A percentile compares a stretch with the other conserved stretches of the same genome.
Conservation (phyloP, 2,888 invertebrate genomes). For the Tethea ocularis region DNA sequence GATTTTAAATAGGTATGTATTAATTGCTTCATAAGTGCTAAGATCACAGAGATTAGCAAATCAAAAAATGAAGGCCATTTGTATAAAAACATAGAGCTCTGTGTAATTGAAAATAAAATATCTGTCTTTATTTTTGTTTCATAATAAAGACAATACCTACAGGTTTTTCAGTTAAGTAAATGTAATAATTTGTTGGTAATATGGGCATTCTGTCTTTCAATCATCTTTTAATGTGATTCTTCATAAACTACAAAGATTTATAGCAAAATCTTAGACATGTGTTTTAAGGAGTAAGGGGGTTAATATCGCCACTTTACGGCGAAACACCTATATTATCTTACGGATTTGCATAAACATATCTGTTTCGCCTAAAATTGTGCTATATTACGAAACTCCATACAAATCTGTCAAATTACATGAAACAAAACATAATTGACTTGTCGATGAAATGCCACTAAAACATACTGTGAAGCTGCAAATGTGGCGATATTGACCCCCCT, state of each 20-base stretch:
- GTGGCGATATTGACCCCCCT: no score
- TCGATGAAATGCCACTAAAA: no score
- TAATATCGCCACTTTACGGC: no score
- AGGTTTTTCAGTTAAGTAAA: not conserved
- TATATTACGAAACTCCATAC: no score
- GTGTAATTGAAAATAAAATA: not conserved
- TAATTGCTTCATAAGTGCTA: constrained; percentile 64
- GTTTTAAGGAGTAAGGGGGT: no score
- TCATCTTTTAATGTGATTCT: not conserved
- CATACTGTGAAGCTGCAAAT: no score
- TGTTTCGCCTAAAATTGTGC: no score
- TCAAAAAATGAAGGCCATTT: constrained; percentile 34
- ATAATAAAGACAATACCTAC: not conserved
- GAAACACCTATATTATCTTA: no score
- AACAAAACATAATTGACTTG: no score
- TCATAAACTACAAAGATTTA: not conserved
- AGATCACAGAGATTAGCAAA: constrained; percentile 51
- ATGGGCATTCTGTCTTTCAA: not conserved
- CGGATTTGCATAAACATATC: no score
- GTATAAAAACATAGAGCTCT: not conserved
- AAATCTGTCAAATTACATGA: no score
- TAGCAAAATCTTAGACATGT: no score
- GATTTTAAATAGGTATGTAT: constrained; percentile 61
- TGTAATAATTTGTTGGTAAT: not conserved
- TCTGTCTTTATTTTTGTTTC: not conserved